phyloP scores from a whole-genome alignment of 2,888 invertebrate species.

The Nebria brevicollis region DNA sequence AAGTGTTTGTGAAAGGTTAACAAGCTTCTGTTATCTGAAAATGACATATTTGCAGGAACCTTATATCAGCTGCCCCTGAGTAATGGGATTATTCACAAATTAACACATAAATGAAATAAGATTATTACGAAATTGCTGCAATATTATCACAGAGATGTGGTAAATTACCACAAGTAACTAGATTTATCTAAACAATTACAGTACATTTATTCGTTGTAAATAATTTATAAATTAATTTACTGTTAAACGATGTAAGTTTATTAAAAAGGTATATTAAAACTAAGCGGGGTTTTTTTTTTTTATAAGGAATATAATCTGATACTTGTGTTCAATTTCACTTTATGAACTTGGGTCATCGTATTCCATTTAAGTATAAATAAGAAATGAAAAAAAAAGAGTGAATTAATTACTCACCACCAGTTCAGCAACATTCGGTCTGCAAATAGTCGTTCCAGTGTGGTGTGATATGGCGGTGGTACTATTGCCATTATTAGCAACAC shows the following conservation, averaged over 20 bases:
- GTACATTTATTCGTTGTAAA: not conserved
- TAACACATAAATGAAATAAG: not conserved
- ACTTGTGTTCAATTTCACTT: not conserved
- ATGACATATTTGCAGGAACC: no score
- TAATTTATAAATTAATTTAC: no score
- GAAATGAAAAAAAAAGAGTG: not conserved
- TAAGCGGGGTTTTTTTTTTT: no score
- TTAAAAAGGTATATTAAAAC: no score
- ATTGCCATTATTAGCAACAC: not conserved
- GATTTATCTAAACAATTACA: not conserved
- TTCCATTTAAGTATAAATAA: not conserved
- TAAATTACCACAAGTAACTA: not conserved
- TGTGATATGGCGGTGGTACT: not conserved
- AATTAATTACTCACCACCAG: not conserved
- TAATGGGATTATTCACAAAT: constrained; percentile 2
- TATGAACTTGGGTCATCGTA: not conserved
- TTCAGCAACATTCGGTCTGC: constrained; percentile 12
- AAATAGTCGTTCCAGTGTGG: constrained; percentile 6
- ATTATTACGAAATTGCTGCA: not conserved
- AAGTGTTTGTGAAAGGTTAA: no score
- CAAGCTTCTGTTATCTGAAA: no score
- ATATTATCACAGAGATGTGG: not conserved
- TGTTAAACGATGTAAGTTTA: no score
- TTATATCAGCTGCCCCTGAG: constrained; percentile 21
- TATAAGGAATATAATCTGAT: not conserved